Percentiles rank a stretch among this genome's conserved stretches.
phyloP scores from a whole-genome alignment of 1,140 invertebrate genomes.

The Phocides pigmalion region DNA sequence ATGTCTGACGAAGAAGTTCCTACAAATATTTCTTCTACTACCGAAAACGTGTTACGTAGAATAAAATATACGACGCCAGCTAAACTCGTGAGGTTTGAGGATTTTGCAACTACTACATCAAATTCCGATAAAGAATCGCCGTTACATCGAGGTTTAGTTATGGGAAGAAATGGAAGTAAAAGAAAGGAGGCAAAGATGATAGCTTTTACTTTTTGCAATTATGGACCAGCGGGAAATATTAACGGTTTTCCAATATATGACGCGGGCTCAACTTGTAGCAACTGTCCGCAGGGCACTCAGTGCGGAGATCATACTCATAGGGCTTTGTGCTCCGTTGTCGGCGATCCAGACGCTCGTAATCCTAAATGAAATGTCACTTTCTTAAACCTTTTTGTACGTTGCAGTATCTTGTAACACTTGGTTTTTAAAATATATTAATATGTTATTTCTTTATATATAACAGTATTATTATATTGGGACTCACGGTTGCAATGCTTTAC shows the following conservation, averaged over 20 bases:
- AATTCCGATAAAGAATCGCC: slow-evolving; percentile 46
- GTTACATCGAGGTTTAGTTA: slow-evolving; percentile 54
- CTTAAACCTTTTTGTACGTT: not conserved
- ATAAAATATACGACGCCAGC: slow-evolving; percentile 56
- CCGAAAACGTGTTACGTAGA: slow-evolving; percentile 58
- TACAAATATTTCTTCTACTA: slow-evolving; percentile 42
- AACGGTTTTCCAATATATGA: slow-evolving; percentile 76
- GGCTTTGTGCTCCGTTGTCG: slow-evolving; percentile 61
- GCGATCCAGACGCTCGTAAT: slow-evolving; percentile 56
- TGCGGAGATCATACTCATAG: slow-evolving; percentile 66
- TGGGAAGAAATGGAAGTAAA: slow-evolving; percentile 38
- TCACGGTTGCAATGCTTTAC: no score
- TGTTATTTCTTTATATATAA: no score
- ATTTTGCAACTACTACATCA: slow-evolving; percentile 48
- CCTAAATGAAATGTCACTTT: slow-evolving; percentile 18
- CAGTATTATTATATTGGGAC: no score
- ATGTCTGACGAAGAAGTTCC: slow-evolving; percentile 49
- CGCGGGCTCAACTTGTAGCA: slow-evolving; percentile 59
- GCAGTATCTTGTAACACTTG: not conserved
- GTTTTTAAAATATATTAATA: not conserved
- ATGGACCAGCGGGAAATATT: slow-evolving; percentile 74
- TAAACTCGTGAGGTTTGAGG: slow-evolving; percentile 41
- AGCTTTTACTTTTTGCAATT: slow-evolving; percentile 74
- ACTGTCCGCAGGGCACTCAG: slow-evolving; percentile 68
- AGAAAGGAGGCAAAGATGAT: slow-evolving; percentile 57